Conservation (phyloP, 2,113 vertebrate species). For the Mellivora capensis region DNA sequence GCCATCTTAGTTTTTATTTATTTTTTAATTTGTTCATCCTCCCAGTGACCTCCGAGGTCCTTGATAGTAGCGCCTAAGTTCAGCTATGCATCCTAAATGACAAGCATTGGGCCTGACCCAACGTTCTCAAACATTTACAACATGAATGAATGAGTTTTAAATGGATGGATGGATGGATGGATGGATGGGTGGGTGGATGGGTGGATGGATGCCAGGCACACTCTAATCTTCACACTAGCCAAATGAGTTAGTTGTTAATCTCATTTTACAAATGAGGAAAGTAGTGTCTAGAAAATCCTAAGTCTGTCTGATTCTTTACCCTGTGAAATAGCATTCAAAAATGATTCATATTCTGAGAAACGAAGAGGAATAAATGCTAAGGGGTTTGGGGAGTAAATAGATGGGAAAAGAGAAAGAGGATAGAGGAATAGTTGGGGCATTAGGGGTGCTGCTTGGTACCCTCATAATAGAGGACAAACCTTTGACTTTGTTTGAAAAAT, state of each 20-base stretch:
- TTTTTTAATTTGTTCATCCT: neutral
- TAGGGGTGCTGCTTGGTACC: neutral
- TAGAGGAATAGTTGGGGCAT: neutral
- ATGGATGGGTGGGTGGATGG: too few species aligned
- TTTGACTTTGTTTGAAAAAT: conserved; percentile 24
- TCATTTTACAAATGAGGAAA: neutral
- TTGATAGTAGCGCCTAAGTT: neutral
- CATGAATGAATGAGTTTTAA: neutral
- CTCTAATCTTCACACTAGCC: neutral
- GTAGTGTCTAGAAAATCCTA: neutral
- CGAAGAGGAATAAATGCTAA: neutral
- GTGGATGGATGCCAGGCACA: neutral
- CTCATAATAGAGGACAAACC: neutral
- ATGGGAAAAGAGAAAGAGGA: neutral
- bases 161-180: neutral
- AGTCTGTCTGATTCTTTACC: neutral
- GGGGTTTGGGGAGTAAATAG: neutral
- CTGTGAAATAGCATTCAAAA: neutral
- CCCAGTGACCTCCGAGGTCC: neutral
- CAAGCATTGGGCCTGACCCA: neutral
- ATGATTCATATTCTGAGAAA: neutral
- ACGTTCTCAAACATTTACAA: neutral
- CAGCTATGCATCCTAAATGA: neutral
- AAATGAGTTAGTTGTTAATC: neutral
- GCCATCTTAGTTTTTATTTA: neutral